Evolutionary conservation across 1,140 invertebrate species (phyloP).

Genomic region (Drosophila ironensis): DNA sequence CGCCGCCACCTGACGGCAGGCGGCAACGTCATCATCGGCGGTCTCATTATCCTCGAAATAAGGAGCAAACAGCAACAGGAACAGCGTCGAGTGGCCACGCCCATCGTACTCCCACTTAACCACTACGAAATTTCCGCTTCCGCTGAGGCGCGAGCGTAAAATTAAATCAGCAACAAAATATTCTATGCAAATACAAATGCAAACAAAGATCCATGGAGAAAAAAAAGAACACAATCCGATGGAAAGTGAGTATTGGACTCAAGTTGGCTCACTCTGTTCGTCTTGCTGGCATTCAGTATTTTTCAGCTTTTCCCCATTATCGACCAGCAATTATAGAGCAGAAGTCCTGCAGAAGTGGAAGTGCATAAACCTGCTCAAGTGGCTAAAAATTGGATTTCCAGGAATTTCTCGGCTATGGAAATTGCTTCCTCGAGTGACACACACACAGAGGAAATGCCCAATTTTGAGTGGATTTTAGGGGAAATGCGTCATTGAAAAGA

Average conservation of each 20-base stretch:
- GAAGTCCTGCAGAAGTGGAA: conserved; percentile 38
- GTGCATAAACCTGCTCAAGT: conserved; percentile 72
- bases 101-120: conserved; percentile 39
- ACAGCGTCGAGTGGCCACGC: conserved; percentile 14
- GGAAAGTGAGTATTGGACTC: conserved; percentile 15
- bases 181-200: conserved; percentile 50
- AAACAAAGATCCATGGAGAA: too few relatives aligned
- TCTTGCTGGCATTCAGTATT: background rate
- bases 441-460: background rate
- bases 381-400: conserved; percentile 42
- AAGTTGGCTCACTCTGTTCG: conserved; percentile 12
- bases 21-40: conserved; percentile 4
- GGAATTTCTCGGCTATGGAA: background rate
- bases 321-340: conserved; percentile 71
- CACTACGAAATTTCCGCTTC: conserved; percentile 60
- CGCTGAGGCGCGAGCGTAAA: conserved; percentile 49
- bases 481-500: conserved; percentile 6
- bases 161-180: conserved; percentile 63
- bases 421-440: conserved; percentile 18
- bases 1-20: conserved; percentile 52
- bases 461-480: conserved; percentile 6
- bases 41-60: conserved; percentile 8
- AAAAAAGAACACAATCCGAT: background rate
- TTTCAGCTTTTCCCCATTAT: conserved; percentile 29
- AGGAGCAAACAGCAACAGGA: conserved; percentile 1